Evolutionary conservation across 2,113 vertebrate genomes (phyloP), one percentile per base, ranked within the genome.

Genomic region (Tenebrosternarchus preto): DNA sequence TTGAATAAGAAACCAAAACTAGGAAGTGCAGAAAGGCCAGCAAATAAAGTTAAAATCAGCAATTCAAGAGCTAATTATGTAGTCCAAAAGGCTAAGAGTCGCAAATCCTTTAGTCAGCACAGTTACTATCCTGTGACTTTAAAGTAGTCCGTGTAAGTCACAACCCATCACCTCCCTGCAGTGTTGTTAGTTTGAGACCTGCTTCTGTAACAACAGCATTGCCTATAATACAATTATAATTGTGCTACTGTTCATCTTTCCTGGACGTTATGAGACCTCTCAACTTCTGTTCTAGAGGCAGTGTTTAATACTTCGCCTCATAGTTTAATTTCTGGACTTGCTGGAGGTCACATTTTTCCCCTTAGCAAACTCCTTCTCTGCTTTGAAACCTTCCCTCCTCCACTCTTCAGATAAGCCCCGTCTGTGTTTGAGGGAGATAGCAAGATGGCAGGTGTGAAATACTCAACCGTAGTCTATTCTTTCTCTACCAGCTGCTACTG

Each of bases 371-470:
- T 70, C 67, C 36, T 46, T 79, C 67, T 50, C 77, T 20, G 11
- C 29, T 36, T 72, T 68, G n/a, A 72, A 67, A 55, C 9, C 67
- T 63, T 70, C 1, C 77, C 69, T 72, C 59, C 68, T 33, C 69
- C 56, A 60, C 25, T 16, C n/a, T 19, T 79, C 60, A 53, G 77
- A 80, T 80, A 72, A 71, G 39, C 27, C 57, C 24, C 22, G 25
- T 61, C 64, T 63, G 69, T 64, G 25, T 72, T 72, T 53, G 77
- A 72, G 68, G 6, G 50, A 64, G 77, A 80, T 53, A 73, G 60
- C 33, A 39, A 56, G 12, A 6, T 53, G 33, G 66, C 66, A 69
- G 76, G 77, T 70, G 68, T 63, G 77, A 72, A 72, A 80, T 72
- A 53, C 50, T 73, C 24, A 57, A 55, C 57, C 1, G 8, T 24